phyloP scores from a whole-genome alignment of 2,797 vertebrate genomes.

The Dermochelys coriacea region DNA sequence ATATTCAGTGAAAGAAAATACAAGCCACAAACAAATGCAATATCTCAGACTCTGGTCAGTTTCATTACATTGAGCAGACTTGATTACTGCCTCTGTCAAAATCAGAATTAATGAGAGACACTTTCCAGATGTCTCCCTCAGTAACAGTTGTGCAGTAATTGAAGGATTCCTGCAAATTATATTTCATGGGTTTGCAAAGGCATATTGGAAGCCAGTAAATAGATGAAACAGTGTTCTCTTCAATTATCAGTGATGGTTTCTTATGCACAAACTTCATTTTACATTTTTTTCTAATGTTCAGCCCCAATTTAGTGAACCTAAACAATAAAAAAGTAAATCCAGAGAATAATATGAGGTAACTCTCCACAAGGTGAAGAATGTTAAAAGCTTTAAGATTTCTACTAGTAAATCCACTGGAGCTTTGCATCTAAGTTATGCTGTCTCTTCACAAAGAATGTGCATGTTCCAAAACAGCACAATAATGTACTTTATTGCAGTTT shows the following conservation, averaged over 20 bases:
- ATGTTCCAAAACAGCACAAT: neutral
- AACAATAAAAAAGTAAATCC: neutral
- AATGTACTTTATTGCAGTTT: neutral
- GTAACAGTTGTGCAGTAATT: conserved; percentile 20
- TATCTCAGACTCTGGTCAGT: conserved; percentile 35
- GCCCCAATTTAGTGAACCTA: neutral
- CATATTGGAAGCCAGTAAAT: neutral
- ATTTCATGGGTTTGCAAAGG: neutral
- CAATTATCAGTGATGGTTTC: neutral
- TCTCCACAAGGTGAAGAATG: neutral
- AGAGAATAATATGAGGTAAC: neutral
- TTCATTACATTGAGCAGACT: conserved; percentile 34
- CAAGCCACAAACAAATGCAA: conserved; percentile 18
- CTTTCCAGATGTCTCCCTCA: conserved; percentile 53
- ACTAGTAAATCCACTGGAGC: neutral
- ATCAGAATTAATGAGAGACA: neutral
- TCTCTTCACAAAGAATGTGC: neutral
- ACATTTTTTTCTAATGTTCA: neutral
- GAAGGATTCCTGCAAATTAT: conserved; percentile 3
- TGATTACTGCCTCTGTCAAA: conserved; percentile 29
- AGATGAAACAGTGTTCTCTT: neutral
- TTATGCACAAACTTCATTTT: neutral
- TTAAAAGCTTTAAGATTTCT: neutral
- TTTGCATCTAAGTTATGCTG: neutral
- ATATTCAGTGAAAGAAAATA: conserved; percentile 43